Conservation (phyloP, 2,113 vertebrate genomes). For the Mystacornis crossleyi region DNA sequence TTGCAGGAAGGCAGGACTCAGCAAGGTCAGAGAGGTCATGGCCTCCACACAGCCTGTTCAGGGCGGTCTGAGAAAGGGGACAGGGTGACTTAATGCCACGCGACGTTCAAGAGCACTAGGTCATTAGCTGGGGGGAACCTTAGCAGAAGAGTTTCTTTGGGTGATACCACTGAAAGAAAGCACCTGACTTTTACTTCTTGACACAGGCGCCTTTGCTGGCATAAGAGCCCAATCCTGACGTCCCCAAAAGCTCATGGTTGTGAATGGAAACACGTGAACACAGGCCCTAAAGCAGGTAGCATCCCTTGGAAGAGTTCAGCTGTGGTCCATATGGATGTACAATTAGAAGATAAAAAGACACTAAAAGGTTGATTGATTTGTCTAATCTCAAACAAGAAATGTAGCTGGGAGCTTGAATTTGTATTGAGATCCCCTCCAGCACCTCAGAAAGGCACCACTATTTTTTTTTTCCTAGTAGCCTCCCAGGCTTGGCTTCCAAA, state of each 20-base stretch:
- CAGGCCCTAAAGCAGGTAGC: neutral
- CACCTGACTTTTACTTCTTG: neutral
- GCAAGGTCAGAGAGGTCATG: neutral
- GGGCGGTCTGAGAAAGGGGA: neutral
- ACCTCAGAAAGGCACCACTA: neutral
- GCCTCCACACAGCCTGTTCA: neutral
- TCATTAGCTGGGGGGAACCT: neutral
- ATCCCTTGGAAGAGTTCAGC: neutral
- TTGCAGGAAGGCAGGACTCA: neutral
- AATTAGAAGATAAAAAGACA: neutral
- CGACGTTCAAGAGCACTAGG: neutral
- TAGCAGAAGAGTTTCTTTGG: neutral
- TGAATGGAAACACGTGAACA: neutral
- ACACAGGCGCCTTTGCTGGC: neutral
- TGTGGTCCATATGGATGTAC: neutral
- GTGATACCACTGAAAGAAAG: neutral
- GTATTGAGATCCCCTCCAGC: neutral
- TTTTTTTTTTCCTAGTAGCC: neutral
- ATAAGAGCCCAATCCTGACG: neutral
- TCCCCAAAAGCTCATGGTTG: neutral
- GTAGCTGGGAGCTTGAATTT: neutral
- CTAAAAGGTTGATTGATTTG: neutral
- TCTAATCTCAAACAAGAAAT: neutral
- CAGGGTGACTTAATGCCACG: fast-evolving
- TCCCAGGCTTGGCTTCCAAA: neutral